Evolutionary conservation across 2,797 vertebrate genomes (phyloP).

Genomic region (Chloroceryle amazona): DNA sequence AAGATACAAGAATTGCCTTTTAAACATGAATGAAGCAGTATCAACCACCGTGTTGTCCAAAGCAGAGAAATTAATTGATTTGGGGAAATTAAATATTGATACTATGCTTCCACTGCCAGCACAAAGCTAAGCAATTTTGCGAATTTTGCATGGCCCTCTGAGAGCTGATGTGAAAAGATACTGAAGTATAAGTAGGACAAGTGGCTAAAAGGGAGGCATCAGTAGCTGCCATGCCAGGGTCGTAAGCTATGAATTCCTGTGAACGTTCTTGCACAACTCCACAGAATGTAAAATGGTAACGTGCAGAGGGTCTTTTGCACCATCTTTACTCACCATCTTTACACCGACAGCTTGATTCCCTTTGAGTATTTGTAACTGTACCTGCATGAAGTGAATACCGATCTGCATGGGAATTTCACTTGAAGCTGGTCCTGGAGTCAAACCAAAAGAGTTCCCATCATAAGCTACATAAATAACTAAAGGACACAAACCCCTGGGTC

Average conservation of each 20-base stretch:
- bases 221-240: background rate
- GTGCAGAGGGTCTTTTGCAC: background rate
- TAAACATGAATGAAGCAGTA: conserved; percentile 20
- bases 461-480: background rate
- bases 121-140: background rate
- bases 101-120: background rate
- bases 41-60: background rate
- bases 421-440: background rate
- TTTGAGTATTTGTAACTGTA: background rate
- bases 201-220: background rate
- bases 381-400: background rate
- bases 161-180: background rate
- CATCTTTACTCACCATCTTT: background rate
- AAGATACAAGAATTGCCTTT: background rate
- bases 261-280: background rate
- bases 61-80: conserved; percentile 18
- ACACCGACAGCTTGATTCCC: background rate
- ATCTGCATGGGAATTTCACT: background rate
- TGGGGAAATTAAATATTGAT: conserved; percentile 60
- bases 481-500: background rate
- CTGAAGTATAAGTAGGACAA: conserved; percentile 3
- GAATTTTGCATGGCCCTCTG: background rate
- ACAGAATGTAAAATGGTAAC: background rate
- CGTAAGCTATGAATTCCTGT: background rate
- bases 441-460: background rate